These are phyloP conservation scores for Zygogramma bicolorata DNA, from an alignment of 2,888 invertebrate genomes.

Conservation along the genomic window DNA sequence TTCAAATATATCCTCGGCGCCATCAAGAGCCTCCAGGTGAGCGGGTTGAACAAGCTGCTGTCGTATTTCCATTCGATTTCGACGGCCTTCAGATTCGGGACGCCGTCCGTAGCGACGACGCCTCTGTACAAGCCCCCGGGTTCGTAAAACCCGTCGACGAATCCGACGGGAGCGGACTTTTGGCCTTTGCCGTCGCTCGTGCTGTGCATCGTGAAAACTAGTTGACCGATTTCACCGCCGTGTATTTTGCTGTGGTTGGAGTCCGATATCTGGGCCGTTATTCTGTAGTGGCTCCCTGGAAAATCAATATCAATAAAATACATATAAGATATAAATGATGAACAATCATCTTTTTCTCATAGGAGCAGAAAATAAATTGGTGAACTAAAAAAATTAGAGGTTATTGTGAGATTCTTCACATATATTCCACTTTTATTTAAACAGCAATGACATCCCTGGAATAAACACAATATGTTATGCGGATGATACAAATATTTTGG, in stretches of 20 bases:
- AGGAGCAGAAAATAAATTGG: neutral
- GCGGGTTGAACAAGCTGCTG: slow-evolving; percentile 82
- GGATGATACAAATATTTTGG: too few species aligned
- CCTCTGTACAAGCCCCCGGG: slow-evolving; percentile 79
- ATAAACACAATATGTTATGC: too few species aligned
- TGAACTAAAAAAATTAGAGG: too few species aligned
- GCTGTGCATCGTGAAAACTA: slow-evolving; percentile 76
- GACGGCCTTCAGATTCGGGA: slow-evolving; percentile 76
- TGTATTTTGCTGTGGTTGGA: slow-evolving; percentile 78
- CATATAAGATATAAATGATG: neutral
- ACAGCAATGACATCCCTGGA: too few species aligned
- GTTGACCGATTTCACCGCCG: slow-evolving; percentile 83
- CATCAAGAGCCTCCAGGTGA: slow-evolving; percentile 84
- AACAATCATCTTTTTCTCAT: too few species aligned
- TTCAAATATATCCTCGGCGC: slow-evolving; percentile 82
- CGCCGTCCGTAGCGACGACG: slow-evolving; percentile 76
- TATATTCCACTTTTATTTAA: too few species aligned
- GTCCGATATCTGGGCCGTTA: slow-evolving; percentile 80
- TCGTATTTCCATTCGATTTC: slow-evolving; percentile 85
- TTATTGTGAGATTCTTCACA: too few species aligned
- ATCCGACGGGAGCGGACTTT: slow-evolving; percentile 56
- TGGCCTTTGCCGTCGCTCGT: slow-evolving; percentile 67
- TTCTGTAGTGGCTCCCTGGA: slow-evolving; percentile 83
- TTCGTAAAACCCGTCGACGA: slow-evolving; percentile 71
- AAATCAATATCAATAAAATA: slow-evolving; percentile 43